A percentile compares a stretch with the other conserved stretches of the same genome.
Evolutionary conservation across 1,140 invertebrate species (phyloP).

Genomic region (Rhagoletis pomonella): DNA sequence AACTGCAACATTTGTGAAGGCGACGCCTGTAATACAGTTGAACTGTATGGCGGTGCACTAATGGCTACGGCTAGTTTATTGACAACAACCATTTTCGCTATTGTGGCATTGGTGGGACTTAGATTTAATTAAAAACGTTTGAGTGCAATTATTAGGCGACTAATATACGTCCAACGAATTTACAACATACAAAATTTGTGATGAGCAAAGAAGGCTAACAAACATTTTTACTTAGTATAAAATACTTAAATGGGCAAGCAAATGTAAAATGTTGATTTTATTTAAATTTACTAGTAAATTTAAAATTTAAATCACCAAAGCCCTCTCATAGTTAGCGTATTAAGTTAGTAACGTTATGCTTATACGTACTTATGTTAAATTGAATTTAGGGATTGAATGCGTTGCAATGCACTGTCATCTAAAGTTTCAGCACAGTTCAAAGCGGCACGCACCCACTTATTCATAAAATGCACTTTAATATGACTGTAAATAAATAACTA

Average conservation of each 20-base stretch:
- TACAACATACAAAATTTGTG: not conserved
- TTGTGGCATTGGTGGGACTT: slow-evolving; percentile 54
- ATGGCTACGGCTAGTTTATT: slow-evolving; percentile 60
- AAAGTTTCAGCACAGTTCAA: too few species aligned
- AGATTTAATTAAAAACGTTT: slow-evolving; percentile 22
- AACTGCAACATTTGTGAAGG: slow-evolving; percentile 64
- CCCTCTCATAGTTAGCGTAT: too few species aligned
- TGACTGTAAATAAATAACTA: not conserved
- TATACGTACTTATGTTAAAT: too few species aligned
- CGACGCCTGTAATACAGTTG: slow-evolving; percentile 66
- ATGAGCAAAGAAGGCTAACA: not conserved
- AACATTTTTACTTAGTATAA: not conserved
- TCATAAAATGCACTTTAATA: not conserved
- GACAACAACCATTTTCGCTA: slow-evolving; percentile 62
- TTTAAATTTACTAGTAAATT: not conserved
- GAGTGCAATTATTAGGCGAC: too few species aligned
- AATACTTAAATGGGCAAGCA: not conserved
- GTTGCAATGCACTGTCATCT: too few species aligned
- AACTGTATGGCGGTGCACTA: slow-evolving; percentile 60
- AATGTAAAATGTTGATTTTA: not conserved
- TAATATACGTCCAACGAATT: not conserved
- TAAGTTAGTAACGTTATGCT: too few species aligned
- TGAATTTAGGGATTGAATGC: too few species aligned
- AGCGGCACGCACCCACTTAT: too few species aligned
- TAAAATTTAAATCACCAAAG: not conserved